Percentiles rank a stretch among this genome's conserved stretches.
phyloP scores from a whole-genome alignment of 2,113 vertebrate genomes.

The Nasalis larvatus region DNA sequence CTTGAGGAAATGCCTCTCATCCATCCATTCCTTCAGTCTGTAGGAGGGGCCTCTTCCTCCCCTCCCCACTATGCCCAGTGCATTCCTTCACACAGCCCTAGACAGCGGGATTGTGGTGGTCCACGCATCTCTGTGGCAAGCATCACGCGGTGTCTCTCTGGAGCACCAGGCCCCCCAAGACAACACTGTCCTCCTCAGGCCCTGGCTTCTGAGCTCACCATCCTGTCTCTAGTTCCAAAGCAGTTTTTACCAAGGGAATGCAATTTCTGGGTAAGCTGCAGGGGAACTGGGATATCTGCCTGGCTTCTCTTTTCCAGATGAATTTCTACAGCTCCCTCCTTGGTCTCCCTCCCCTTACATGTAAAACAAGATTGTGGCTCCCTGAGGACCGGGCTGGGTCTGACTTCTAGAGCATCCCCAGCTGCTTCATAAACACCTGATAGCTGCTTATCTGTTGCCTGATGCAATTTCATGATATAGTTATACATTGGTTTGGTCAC shows the following conservation, averaged over 20 bases:
- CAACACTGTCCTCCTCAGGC: not conserved
- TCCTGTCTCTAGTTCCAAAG: not conserved
- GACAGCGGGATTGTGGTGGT: too few species aligned
- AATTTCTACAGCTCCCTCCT: not conserved
- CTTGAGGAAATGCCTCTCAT: not conserved
- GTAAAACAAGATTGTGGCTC: not conserved
- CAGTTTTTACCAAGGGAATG: not conserved
- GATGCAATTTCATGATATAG: too few species aligned
- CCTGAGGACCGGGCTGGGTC: fast-evolving
- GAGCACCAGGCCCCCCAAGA: not conserved
- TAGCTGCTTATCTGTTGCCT: not conserved
- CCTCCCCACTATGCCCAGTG: not conserved
- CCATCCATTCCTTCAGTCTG: not conserved
- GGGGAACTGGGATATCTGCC: not conserved
- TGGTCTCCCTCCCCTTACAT: not conserved
- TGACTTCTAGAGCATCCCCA: not conserved
- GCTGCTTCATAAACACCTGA: not conserved
- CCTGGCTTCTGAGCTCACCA: not conserved
- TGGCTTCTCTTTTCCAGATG: not conserved
- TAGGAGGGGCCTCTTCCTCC: not conserved
- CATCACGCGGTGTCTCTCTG: not conserved
- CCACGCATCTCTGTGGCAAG: not conserved
- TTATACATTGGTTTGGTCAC: not conserved
- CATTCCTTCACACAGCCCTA: not conserved
- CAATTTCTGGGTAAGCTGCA: not conserved